Base-by-base conservation (phyloP, 2,888 invertebrate genomes). In the Tryphoninae sp. region DNA sequence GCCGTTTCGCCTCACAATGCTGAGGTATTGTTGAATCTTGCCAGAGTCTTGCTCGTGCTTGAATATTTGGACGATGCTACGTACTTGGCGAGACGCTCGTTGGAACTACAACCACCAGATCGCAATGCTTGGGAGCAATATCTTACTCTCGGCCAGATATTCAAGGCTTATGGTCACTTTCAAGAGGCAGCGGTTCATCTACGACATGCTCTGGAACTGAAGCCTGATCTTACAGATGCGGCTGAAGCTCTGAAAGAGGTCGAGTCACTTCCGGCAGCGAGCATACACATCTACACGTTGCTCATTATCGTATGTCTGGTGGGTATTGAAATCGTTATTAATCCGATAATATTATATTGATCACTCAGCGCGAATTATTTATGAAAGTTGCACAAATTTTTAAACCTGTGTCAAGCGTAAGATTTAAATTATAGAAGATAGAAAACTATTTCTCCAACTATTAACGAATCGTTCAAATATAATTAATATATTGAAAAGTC, bases 21-120 rank as follows among this genome's bases (percentile, higher is more conserved):
- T 58, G 97, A 97, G 92, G 96, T 97, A 80, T 92, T 98, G 81
- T 93, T 97, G 81, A 97, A 97, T 92, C 93, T 97, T 85, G 97
- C 97, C 13, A 94, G 97, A 84, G 96, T 97, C 26, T 92, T 97
- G 71, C 96, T 97, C 92, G 97, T 96, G 84, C 94, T 97, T 79
- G 97, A 97, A 90, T 97, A 97, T 92, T 93, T 97, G 84, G 97
- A 98, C 91, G 97, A 98, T 92, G 97, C 97, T 58, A 97, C 97
- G 86, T 97, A 96, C 90, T 93, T 98, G 88, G 97, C 97, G 71
- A 94, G 96, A 86, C 94, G 96, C 72, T 97, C 97, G 13, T 93
- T 98, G 55, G 97, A 97, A 89, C 95, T 97, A 78, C 96, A 96
- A 90, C 95, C 96, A 40, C 96, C 96, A 0, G 97, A 97, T 89